Evolutionary conservation across 2,888 invertebrate species (phyloP).

Genomic region (Gryllus longicercus): DNA sequence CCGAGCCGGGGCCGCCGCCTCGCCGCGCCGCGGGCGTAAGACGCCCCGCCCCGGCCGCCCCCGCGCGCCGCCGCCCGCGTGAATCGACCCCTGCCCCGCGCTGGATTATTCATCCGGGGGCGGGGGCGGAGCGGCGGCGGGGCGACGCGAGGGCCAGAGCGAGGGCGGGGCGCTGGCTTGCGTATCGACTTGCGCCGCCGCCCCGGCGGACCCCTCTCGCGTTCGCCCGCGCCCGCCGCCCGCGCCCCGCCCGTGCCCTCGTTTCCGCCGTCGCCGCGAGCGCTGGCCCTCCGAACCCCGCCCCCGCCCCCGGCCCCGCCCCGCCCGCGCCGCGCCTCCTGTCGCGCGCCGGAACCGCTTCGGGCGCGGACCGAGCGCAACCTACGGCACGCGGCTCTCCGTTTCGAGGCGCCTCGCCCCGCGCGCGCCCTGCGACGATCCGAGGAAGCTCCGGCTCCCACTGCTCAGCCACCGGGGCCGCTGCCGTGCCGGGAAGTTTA

Average conservation of each 20-base stretch:
- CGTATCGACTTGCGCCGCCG: too few species aligned
- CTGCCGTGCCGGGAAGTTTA: neutral
- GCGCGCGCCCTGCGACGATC: neutral
- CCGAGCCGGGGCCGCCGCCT: neutral
- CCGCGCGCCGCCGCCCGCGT: neutral
- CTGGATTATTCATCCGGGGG: neutral
- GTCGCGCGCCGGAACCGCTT: too few species aligned
- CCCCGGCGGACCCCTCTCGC: too few species aligned
- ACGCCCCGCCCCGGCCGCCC: neutral
- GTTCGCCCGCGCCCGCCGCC: too few species aligned
- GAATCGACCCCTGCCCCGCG: conserved; percentile 17
- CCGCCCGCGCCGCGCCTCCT: too few species aligned
- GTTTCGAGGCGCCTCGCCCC: neutral
- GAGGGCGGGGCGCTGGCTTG: too few species aligned
- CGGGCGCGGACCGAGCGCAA: too few species aligned
- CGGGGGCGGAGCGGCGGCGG: neutral
- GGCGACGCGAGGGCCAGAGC: neutral
- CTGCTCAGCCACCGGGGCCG: neutral
- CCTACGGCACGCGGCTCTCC: neutral
- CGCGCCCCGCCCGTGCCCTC: too few species aligned
- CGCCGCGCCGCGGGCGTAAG: neutral
- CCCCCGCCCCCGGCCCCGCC: too few species aligned
- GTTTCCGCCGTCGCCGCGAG: too few species aligned
- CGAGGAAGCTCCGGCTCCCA: neutral
- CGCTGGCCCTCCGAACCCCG: too few species aligned